Evolutionary conservation across 2,797 vertebrate genomes (phyloP), one percentile per base, ranked within the genome.

Genomic region (Ptychobarbus kaznakovi): DNA sequence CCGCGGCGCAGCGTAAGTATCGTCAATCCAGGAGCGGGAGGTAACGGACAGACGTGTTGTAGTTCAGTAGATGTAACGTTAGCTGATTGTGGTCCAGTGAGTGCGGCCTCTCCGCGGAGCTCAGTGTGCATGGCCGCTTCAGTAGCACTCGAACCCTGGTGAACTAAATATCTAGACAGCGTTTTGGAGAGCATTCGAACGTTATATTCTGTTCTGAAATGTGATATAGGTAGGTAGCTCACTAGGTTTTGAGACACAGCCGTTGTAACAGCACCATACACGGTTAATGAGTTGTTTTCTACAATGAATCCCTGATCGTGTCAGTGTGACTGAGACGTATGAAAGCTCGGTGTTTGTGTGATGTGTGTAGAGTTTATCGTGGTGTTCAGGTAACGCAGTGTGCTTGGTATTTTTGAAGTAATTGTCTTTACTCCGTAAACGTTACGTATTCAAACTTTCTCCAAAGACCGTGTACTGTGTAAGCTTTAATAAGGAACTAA

Each of bases 1-100:
- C 97, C 12, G 97, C 97, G 46, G 98, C 97, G 85, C 98, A 99
- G 90, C 97, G 97, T 99, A 90, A 98, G 98, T 97, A 32, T 79
- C 0, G 3, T 13, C 35, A 0, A 16, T 69, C 35, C 1, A 32
- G 15, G 46, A n/a, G 11, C 20, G 42, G 16, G 22, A 28, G 16
- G 18, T 73, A 25, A 38, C 35, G 38, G 65, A 35, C 12, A 56
- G 35, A 25, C 42, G 9, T 25, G 20, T 22, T 15, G 12, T 18
- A 65, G 68, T 49, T 72, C 22, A 63, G 40, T 6, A 80, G 68
- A 28, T 13, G 20, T 1, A 32, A 32, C 32, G 32, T 32, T 32
- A 38, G 28, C 69, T 28, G 76, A 63, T 49, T 10, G 32, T 22
- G 40, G 8, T 63, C 76, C 13, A 28, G 46, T 16, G n/a, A 56